Base-by-base conservation (phyloP, 2,888 invertebrate species). In the Pristionchus entomophagus region DNA sequence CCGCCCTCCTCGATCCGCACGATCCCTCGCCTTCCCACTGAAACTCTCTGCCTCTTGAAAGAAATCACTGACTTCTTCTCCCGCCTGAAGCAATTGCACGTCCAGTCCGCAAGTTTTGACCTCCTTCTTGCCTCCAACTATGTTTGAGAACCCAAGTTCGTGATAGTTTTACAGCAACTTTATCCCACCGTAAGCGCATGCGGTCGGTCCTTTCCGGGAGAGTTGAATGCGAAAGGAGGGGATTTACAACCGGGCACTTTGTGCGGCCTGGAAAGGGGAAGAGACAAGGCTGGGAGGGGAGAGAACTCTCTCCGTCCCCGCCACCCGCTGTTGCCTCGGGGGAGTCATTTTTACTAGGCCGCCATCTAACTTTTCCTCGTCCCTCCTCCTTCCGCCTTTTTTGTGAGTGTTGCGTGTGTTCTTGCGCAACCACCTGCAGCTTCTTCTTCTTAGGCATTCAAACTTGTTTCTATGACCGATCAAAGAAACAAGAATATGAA, bases 231-330 rank as follows among this genome's bases (percentile, higher is more conserved):
- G 35, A 29, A 65, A 65, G 65, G 29, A 65, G 73, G 5, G 26
- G 73, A 73, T 73, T 73, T 73, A 73, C 73, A 41, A 73, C 41
- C 56, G n/a, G 22, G 73, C 73, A 73, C 73, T 73, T 73, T 73
- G 73, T 73, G 73, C 41, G 45, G 73, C 45, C 73, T 45, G 41
- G 73, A 26, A 73, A 73, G 26, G 73, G 14, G 73, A 56, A 73
- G 41, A n/a, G 35, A 59, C 1, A 38, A 17, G 26, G 41, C 73
- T 35, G 35, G 17, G 35, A 35, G 2, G 41, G 41, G 73, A 41
- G 73, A 26, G 12, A 26, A 65, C 65, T 35, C n/a, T 14, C n/a
- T 12, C 59, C n/a, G 4, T 26, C 29, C 56, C 26, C n/a, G n/a
- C 59, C 26, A 12, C 59, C 26, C 59, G 12, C 12, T n/a, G n/a